Percentiles rank a stretch among this genome's conserved stretches.
Evolutionary conservation across 2,888 invertebrate genomes (phyloP).

Genomic region (Minunthozetes semirufus): DNA sequence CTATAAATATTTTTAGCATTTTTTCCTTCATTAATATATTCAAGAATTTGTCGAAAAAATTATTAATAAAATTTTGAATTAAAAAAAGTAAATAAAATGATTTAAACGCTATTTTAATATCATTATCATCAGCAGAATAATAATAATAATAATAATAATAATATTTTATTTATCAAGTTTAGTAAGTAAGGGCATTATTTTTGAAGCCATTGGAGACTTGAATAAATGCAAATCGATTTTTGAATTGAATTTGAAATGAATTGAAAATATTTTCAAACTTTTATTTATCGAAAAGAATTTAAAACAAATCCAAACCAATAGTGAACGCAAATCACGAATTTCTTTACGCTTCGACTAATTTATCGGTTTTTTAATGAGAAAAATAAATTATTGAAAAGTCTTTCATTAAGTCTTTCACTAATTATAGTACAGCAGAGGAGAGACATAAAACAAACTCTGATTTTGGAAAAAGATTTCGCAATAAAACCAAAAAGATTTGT

Average conservation of each 20-base stretch:
- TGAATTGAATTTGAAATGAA: no score
- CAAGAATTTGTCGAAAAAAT: no score
- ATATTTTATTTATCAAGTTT: neutral
- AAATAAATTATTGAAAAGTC: constrained; percentile 12
- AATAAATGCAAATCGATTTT: no score
- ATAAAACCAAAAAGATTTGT: neutral
- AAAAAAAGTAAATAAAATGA: no score
- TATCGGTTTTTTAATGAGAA: constrained; percentile 23
- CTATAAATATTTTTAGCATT: no score
- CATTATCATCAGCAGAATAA: no score
- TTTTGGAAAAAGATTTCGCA: neutral
- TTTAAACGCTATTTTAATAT: no score
- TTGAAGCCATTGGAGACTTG: no score
- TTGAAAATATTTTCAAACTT: neutral
- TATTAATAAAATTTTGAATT: no score
- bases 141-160: neutral
- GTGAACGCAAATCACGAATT: constrained; percentile 17
- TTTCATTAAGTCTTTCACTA: constrained; percentile 1
- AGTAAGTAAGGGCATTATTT: no score
- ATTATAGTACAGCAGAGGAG: neutral
- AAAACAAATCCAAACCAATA: neutral
- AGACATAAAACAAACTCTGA: neutral
- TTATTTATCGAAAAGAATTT: neutral
- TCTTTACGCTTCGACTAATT: constrained; percentile 18
- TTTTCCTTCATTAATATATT: no score